These are phyloP conservation scores for Zhuqinia jingwanae DNA, from an alignment of 2,888 invertebrate genomes.

Conservation along the genomic window DNA sequence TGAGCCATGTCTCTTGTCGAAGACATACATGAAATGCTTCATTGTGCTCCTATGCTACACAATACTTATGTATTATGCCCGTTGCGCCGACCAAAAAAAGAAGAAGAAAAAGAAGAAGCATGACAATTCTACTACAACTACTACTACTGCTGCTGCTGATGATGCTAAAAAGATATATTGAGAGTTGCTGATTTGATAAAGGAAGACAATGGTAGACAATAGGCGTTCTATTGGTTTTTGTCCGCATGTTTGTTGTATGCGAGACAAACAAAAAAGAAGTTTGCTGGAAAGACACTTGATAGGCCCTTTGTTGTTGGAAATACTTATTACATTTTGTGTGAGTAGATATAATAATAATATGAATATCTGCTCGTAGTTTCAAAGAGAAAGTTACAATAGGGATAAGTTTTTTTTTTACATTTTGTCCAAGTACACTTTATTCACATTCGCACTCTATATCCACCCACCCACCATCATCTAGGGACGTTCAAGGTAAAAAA, in stretches of 20 bases:
- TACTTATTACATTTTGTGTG: too few relatives aligned
- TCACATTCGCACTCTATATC: too few relatives aligned
- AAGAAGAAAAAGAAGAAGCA: not conserved
- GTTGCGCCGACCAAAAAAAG: not conserved
- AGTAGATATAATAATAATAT: too few relatives aligned
- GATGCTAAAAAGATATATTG: conserved; percentile 25
- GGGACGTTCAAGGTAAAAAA: too few relatives aligned
- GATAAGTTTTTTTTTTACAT: too few relatives aligned
- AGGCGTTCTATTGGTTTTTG: conserved; percentile 30
- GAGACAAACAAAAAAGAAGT: conserved; percentile 31
- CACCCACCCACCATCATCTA: too few relatives aligned
- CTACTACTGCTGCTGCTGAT: too few relatives aligned
- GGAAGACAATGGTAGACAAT: conserved; percentile 33
- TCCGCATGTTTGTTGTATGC: not conserved
- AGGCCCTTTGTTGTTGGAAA: conserved; percentile 16
- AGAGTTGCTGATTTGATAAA: conserved; percentile 39
- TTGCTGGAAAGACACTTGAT: conserved; percentile 44
- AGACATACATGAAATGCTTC: not conserved
- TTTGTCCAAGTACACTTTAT: not conserved
- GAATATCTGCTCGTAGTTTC: not conserved
- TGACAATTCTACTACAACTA: too few relatives aligned
- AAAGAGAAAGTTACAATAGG: not conserved
- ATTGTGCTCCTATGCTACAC: too few relatives aligned
- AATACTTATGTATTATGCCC: too few relatives aligned
- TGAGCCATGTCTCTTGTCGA: not conserved